Evolutionary conservation across 2,113 vertebrate species (phyloP).

Genomic region (Aix galericulata): DNA sequence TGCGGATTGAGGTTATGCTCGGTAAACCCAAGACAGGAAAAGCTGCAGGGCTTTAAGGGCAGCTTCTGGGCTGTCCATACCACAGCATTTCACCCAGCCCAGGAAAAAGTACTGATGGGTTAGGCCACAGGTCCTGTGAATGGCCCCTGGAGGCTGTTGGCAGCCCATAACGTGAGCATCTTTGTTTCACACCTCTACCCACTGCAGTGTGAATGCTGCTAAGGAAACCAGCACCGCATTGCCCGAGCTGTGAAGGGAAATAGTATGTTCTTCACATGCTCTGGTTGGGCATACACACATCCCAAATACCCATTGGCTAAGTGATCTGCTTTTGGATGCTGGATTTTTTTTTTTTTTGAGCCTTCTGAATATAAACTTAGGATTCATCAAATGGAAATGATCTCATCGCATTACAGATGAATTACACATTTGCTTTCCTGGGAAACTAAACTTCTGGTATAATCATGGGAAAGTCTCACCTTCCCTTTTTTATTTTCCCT

Average conservation of each 20-base stretch:
- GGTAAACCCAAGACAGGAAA: background rate
- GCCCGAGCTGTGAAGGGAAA: background rate
- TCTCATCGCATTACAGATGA: background rate
- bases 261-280: rapidly evolving
- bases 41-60: background rate
- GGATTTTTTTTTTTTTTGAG: background rate
- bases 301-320: background rate
- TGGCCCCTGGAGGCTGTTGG: background rate
- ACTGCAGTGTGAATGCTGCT: background rate
- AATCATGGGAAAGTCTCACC: slow-evolving; percentile 53
- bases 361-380: background rate
- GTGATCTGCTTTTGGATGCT: background rate
- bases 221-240: background rate
- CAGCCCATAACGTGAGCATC: background rate
- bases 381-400: slow-evolving; percentile 2
- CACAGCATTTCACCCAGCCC: background rate
- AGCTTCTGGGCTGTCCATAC: background rate
- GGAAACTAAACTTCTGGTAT: slow-evolving; percentile 5
- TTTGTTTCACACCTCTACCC: background rate
- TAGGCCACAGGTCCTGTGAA: background rate
- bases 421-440: slow-evolving; percentile 7
- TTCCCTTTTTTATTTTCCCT: slow-evolving; percentile 22
- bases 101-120: background rate
- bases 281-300: rapidly evolving
- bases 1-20: background rate